phyloP scores from a whole-genome alignment of 2,113 vertebrate genomes.

The Chloebia gouldiae region DNA sequence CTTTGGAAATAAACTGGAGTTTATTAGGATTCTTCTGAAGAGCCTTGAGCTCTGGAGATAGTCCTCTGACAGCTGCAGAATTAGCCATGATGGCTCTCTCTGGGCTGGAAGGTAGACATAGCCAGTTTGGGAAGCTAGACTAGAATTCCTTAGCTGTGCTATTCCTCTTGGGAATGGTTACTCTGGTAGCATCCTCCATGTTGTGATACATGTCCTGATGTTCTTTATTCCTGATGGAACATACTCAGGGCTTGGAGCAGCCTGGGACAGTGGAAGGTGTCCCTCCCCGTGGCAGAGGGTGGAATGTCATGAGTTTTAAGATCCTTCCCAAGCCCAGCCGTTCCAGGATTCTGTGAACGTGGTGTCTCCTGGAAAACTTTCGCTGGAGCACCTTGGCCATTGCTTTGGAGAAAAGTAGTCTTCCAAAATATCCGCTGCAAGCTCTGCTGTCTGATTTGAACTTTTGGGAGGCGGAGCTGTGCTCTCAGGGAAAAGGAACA shows the following conservation, averaged over 20 bases:
- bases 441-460: not conserved
- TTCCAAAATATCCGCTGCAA: not conserved
- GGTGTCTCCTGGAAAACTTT: not conserved
- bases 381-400: not conserved
- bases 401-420: not conserved
- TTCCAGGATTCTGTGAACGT: not conserved
- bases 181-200: not conserved
- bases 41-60: not conserved
- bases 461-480: not conserved
- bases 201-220: not conserved
- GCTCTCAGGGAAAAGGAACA: not conserved
- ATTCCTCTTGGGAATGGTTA: not conserved
- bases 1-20: not conserved
- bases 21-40: not conserved
- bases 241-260: not conserved
- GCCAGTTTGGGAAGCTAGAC: not conserved
- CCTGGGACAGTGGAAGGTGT: not conserved
- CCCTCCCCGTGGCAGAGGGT: not conserved
- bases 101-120: not conserved
- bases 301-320: not conserved
- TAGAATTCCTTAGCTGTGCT: not conserved
- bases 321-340: not conserved
- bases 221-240: not conserved
- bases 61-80: not conserved
- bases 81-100: not conserved